Percentiles rank a stretch among this genome's conserved stretches.
These are phyloP conservation scores for Tetramorium alpestre DNA, from an alignment of 1,140 invertebrate genomes.

Conservation along the genomic window DNA sequence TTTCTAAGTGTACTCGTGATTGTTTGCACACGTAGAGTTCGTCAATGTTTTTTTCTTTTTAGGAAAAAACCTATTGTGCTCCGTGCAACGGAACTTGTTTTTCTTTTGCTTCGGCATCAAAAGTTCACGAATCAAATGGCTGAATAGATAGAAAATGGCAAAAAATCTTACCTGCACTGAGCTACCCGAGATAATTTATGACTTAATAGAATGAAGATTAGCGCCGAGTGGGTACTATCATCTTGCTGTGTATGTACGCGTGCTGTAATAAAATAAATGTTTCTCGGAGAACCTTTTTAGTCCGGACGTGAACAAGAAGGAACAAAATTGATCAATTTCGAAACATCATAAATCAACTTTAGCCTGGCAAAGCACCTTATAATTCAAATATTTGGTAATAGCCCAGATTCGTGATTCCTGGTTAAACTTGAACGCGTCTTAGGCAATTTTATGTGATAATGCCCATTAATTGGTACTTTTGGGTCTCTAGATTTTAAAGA, in stretches of 20 bases:
- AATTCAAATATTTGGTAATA: constrained; percentile 12
- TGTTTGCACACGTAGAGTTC: background rate
- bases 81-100: background rate
- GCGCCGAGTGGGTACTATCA: constrained; percentile 5
- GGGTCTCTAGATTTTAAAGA: background rate
- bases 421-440: background rate
- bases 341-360: constrained; percentile 16
- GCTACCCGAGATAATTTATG: constrained; percentile 57
- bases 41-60: background rate
- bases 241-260: background rate
- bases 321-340: background rate
- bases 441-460: background rate
- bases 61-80: background rate
- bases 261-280: constrained; percentile 65
- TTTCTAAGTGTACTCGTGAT: background rate
- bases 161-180: constrained; percentile 49
- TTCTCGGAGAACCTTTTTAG: constrained; percentile 61
- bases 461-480: background rate
- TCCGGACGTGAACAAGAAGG: background rate
- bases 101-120: background rate
- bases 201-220: constrained; percentile 69
- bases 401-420: background rate
- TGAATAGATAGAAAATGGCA: constrained; percentile 24
- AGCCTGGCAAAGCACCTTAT: background rate
- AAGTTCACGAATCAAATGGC: background rate